phyloP scores from a whole-genome alignment of 2,888 invertebrate species.

The Agrypnus murinus region DNA sequence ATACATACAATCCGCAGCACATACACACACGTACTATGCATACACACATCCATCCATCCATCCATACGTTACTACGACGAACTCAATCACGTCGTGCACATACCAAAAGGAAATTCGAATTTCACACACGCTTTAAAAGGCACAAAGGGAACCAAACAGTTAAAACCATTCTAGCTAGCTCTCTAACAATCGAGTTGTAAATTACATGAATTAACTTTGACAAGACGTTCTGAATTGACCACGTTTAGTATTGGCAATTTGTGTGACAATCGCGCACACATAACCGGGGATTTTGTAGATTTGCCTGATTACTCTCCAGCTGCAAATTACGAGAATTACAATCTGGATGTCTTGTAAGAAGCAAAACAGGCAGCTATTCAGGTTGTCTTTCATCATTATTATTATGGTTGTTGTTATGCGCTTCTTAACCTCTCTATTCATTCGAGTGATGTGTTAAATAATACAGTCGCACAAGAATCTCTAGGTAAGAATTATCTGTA shows the following conservation, averaged over 20 bases:
- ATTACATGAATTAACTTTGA: slow-evolving; percentile 28
- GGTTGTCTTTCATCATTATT: slow-evolving; percentile 11
- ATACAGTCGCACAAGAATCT: no score
- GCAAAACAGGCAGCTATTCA: slow-evolving; percentile 20
- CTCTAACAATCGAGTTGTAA: slow-evolving; percentile 24
- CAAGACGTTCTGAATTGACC: slow-evolving; percentile 33
- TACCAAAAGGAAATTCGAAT: slow-evolving; percentile 13
- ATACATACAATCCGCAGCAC: no score
- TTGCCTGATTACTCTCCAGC: slow-evolving; percentile 28
- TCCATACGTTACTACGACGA: no score
- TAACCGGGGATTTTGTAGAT: slow-evolving; percentile 20
- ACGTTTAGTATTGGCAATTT: slow-evolving; percentile 34
- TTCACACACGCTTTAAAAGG: slow-evolving; percentile 14
- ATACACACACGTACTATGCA: no score
- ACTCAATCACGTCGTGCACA: not conserved
- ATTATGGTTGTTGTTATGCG: not conserved
- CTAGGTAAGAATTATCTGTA: no score
- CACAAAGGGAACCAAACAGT: not conserved
- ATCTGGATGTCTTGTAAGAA: not conserved
- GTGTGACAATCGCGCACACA: slow-evolving; percentile 38
- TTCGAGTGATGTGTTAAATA: slow-evolving; percentile 8
- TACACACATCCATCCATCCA: not conserved
- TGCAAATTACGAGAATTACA: slow-evolving; percentile 22
- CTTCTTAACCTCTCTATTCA: not conserved
- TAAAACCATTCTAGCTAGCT: not conserved